Evolutionary conservation across 1,140 invertebrate species (phyloP).

Genomic region (Drosophila quadrilineata): DNA sequence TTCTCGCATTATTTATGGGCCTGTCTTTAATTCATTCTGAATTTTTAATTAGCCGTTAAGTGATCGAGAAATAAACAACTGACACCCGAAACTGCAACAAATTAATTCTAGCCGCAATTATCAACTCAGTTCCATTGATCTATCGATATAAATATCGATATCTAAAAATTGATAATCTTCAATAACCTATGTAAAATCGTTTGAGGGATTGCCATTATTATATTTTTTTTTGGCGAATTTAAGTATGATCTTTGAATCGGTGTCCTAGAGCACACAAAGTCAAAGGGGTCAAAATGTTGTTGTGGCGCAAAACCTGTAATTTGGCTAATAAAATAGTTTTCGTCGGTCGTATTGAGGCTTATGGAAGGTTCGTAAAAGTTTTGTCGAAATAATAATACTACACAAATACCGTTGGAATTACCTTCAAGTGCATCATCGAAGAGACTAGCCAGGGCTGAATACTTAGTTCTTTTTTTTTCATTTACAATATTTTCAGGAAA

Average conservation of each 20-base stretch:
- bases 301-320: too few species aligned
- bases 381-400: not conserved
- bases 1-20: slow-evolving; percentile 74
- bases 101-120: slow-evolving; percentile 17
- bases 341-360: slow-evolving; percentile 16
- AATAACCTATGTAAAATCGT: too few species aligned
- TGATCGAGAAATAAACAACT: slow-evolving; percentile 38
- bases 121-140: not conserved
- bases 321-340: slow-evolving; percentile 39
- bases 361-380: slow-evolving; percentile 36
- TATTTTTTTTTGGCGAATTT: slow-evolving; percentile 28
- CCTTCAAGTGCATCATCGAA: slow-evolving; percentile 60
- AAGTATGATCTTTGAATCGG: too few species aligned
- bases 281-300: too few species aligned
- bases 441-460: slow-evolving; percentile 34
- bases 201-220: slow-evolving; percentile 13
- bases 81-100: slow-evolving; percentile 5
- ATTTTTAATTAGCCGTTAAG: slow-evolving; percentile 66
- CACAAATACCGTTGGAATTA: slow-evolving; percentile 53
- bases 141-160: too few species aligned
- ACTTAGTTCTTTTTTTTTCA: too few species aligned
- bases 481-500: slow-evolving; percentile 46
- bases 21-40: slow-evolving; percentile 29
- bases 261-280: too few species aligned
- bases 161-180: too few species aligned